A percentile compares a stretch with the other conserved stretches of the same genome.
Conservation (phyloP, 2,113 vertebrate species). For the Anolis sagrei region DNA sequence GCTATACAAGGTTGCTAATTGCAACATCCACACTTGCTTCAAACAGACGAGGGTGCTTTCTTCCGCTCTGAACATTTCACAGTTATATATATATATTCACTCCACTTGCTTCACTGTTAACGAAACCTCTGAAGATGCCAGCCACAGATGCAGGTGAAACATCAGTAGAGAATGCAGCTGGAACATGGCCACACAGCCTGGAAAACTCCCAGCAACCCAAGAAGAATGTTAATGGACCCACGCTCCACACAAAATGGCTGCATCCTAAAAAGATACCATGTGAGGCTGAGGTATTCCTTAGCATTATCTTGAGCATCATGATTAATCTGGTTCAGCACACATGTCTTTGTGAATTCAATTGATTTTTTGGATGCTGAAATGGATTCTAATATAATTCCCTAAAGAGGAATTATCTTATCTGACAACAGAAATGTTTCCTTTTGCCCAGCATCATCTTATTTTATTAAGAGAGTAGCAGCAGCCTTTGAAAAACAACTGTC, state of each 20-base stretch:
- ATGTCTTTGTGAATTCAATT: background rate
- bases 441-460: background rate
- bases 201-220: no score
- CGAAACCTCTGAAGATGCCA: no score
- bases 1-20: no score
- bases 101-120: no score
- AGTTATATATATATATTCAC: no score
- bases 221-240: background rate
- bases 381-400: conserved; percentile 3
- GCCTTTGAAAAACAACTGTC: background rate
- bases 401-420: background rate
- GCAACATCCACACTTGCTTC: no score
- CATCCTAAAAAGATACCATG: no score
- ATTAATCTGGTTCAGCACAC: background rate
- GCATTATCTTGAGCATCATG: background rate
- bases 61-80: no score
- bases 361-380: conserved; percentile 9
- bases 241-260: background rate
- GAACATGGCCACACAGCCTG: no score
- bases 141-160: no score
- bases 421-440: background rate
- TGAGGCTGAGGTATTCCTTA: background rate
- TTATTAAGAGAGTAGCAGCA: conserved; percentile 8
- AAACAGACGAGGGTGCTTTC: no score
- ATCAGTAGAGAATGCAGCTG: no score